Conservation (phyloP, 2,797 vertebrate species). For the Poecilia picta region DNA sequence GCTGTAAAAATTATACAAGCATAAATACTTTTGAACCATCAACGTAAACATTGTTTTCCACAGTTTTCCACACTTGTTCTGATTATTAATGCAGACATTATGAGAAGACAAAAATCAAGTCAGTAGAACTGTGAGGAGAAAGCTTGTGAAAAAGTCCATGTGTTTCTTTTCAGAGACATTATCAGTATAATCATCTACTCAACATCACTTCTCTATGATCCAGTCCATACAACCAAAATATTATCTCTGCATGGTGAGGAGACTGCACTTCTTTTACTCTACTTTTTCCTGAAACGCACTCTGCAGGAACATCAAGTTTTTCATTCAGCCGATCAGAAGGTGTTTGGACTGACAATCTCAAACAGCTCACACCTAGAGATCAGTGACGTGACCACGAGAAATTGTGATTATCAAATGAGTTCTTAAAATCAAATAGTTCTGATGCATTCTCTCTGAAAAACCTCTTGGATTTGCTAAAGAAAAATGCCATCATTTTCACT, state of each 20-base stretch:
- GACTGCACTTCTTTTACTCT: neutral
- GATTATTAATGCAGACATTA: neutral
- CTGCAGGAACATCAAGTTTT: neutral
- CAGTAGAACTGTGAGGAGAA: neutral
- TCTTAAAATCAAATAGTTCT: neutral
- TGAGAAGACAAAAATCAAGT: neutral
- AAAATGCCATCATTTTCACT: neutral
- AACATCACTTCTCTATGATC: neutral
- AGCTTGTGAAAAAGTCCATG: neutral
- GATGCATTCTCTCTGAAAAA: neutral
- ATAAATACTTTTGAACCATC: neutral
- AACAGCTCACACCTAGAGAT: neutral
- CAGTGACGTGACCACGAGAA: neutral
- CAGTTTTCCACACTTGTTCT: neutral
- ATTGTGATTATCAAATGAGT: neutral
- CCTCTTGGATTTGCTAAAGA: neutral
- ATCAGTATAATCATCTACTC: neutral
- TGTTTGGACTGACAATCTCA: constrained; percentile 8
- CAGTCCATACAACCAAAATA: neutral
- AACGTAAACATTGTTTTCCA: neutral
- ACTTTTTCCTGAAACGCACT: neutral
- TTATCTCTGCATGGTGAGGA: neutral
- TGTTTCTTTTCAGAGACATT: neutral
- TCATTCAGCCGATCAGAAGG: neutral
- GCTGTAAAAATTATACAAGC: no score